A percentile compares a stretch with the other conserved stretches of the same genome.
Conservation (phyloP, 1,140 invertebrate species). For the Psilanteris sp. region DNA sequence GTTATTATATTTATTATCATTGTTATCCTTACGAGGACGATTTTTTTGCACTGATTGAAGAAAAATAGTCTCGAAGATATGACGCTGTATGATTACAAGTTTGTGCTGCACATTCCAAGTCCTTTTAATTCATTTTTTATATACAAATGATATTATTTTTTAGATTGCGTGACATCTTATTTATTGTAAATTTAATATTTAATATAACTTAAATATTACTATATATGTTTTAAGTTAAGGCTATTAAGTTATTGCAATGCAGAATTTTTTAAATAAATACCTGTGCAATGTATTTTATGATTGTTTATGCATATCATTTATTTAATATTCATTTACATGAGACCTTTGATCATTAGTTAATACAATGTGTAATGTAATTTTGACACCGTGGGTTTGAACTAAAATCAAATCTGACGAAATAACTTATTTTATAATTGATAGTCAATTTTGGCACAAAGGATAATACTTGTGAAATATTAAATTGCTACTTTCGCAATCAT, state of each 20-base stretch:
- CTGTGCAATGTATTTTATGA: conserved; percentile 53
- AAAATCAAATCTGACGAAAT: too few species aligned
- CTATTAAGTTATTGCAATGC: conserved; percentile 51
- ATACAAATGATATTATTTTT: conserved; percentile 23
- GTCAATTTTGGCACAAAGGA: conserved; percentile 8
- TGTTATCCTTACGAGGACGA: conserved; percentile 47
- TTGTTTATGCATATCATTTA: conserved; percentile 36
- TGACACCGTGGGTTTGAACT: too few species aligned
- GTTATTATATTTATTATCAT: conserved; percentile 62
- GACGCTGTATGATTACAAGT: conserved; percentile 62
- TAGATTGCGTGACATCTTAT: conserved; percentile 41
- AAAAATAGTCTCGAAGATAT: conserved; percentile 37
- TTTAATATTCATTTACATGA: too few species aligned
- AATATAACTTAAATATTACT: conserved; percentile 10
- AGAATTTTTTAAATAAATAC: conserved; percentile 62
- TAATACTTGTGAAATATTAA: conserved; percentile 4
- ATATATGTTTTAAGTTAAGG: conserved; percentile 59
- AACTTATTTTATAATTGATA: too few species aligned
- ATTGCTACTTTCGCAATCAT: conserved; percentile 48
- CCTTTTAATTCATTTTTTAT: conserved; percentile 19
- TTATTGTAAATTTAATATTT: conserved; percentile 61
- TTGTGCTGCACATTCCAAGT: conserved; percentile 52
- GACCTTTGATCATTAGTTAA: too few species aligned
- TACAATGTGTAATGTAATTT: too few species aligned
- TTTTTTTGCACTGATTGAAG: conserved; percentile 23